Percentiles rank a stretch among this genome's conserved stretches.
phyloP scores from a whole-genome alignment of 2,797 vertebrate genomes.

The Acipenser transmontanus region DNA sequence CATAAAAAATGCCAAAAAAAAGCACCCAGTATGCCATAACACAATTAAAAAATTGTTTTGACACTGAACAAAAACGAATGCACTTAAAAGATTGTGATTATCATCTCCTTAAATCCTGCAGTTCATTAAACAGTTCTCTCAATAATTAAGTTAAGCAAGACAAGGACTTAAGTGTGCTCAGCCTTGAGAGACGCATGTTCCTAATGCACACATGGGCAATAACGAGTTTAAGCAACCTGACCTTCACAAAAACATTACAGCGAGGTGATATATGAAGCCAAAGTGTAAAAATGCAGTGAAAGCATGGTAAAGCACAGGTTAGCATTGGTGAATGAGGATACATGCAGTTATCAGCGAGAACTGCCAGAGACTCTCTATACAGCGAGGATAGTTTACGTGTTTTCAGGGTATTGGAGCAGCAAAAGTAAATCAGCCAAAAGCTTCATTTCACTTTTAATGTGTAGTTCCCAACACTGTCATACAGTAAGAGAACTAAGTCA shows the following conservation, averaged over 20 bases:
- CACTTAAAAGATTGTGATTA: conserved; percentile 51
- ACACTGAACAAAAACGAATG: conserved; percentile 51
- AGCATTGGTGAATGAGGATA: too few species aligned
- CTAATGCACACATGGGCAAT: conserved; percentile 50
- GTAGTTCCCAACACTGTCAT: too few species aligned
- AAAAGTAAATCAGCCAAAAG: too few species aligned
- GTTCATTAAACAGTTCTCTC: conserved; percentile 51
- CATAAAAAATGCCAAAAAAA: too few species aligned
- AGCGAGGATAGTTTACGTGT: too few species aligned
- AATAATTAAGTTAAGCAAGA: conserved; percentile 47
- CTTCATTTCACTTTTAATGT: too few species aligned
- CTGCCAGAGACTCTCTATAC: too few species aligned
- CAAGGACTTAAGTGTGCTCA: conserved; percentile 26
- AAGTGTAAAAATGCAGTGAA: conserved; percentile 16
- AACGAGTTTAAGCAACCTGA: conserved; percentile 17
- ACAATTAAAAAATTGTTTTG: conserved; percentile 1
- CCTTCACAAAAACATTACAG: too few species aligned
- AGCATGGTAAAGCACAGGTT: conserved; percentile 33
- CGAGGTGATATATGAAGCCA: conserved; percentile 16
- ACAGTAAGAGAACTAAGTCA: too few species aligned
- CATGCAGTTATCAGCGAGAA: too few species aligned
- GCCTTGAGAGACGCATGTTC: conserved; percentile 37
- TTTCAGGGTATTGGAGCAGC: too few species aligned
- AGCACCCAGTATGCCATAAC: too few species aligned
- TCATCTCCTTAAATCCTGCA: conserved; percentile 54